Base-by-base conservation (phyloP, 2,888 invertebrate species). In the Apamea anceps region DNA sequence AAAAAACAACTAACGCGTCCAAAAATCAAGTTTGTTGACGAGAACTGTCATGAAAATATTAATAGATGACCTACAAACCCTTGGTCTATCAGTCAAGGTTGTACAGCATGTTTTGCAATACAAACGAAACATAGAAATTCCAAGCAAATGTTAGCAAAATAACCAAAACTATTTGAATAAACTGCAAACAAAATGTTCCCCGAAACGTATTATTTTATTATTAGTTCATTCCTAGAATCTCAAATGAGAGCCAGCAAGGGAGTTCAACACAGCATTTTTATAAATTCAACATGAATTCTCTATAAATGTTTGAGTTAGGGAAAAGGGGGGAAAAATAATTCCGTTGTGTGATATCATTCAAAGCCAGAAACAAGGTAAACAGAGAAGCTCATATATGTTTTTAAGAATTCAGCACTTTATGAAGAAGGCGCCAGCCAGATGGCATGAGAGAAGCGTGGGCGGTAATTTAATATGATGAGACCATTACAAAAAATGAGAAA, bases 351-450 rank as follows among this genome's bases (percentile, higher is more conserved):
- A 63, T 82, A 87, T 86, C 79, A 81, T 79, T 85, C 83, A 83
- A 77, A 81, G 75, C n/a, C 66, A 79, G 76, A 80, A 70, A 77
- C 75, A 82, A 71, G 65, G 78, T 77, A 82, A 84, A 86, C 77
- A 85, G 74, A 68, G 65, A 72, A 66, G 67, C 72, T 81, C 84
- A 85, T 80, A 57, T 18, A 79, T 84, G 68, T 77, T 77, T 75
- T 83, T 74, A 82, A 87, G 83, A 88, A 85, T 87, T 87, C 85
- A 88, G 70, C 77, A 70, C 54, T 71, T 75, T 60, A 42, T 85
- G 60, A 70, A 57, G 79, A 18, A 25, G 48, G 7, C 51, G 68
- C 51, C 32, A 48, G 68, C 51, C 32, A 48, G 57, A 71, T 42
- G 48, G 54, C 8, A 42, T 51, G 54, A 67, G 67, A 63, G 15